Base-by-base conservation (phyloP, 2,113 vertebrate species). In the Ornithorhynchus anatinus region DNA sequence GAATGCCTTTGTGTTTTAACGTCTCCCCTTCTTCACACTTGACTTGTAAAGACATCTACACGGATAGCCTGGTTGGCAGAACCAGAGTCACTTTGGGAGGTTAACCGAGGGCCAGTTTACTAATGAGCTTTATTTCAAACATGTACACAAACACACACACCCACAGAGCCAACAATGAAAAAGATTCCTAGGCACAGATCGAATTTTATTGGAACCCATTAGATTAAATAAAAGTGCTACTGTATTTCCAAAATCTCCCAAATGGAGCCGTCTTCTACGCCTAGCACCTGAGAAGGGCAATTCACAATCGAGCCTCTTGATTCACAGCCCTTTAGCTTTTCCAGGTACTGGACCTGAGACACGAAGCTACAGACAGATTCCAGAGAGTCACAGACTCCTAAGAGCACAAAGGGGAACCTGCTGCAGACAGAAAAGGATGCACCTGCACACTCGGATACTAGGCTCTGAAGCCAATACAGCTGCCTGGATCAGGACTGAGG, bases 11-110 rank as follows among this genome's bases (percentile, higher is more conserved):
- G 35, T 6, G 32, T 48, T 51, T 3, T 0, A 73, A 75, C 69
- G 16, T 17, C 65, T 76, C 57, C 36, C 75, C 68, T 61, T 56
- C 62, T 56, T 70, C 59, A 60, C 45, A 78, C 48, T 32, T 43
- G 47, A 54, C 62, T 65, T 40, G 57, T 13, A 2, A 75, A 72
- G 72, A 65, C 47, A 66, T 25, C 74, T 64, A 57, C 22, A 61
- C 57, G 53, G 59, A 68, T 52, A 77, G 66, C 35, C 23, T 60
- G 51, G 40, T 5, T 38, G 77, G 58, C 13, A 73, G 27, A 43
- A 81, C 67, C 77, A 53, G 73, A 71, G 23, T 73, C 42, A 72
- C 64, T 77, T 61, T 29, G 35, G 0, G 1, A 4, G 58, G 22
- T 43, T 72, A 76, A 31, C 47, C 43, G 32, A 19, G 45, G 37